Evolutionary conservation across 2,888 invertebrate genomes (phyloP), one percentile per base, ranked within the genome.

Genomic region (Tanypteryx hageni): DNA sequence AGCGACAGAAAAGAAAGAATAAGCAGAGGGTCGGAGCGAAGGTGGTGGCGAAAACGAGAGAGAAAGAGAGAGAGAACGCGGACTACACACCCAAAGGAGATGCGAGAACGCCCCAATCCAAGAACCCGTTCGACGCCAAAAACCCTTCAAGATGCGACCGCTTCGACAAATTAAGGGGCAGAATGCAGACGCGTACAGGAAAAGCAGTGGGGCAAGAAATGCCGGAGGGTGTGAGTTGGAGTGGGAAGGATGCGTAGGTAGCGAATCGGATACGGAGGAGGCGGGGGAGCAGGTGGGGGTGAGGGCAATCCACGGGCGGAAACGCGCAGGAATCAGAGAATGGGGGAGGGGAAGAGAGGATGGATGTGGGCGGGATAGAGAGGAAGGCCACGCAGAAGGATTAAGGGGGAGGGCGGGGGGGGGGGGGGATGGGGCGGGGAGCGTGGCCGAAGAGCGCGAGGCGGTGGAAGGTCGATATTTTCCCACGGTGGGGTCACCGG

Each of bases 401-500:
- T 76, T 76, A 76, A 27, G 11, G 18, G 68, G 10, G 22, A 3
- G 76, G 22, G 7, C 13, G 27, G 76, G 22, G 22, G 89, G 14
- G 11, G n/a, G 16, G n/a, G 8, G 57, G 59, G 18, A 5, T 9
- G 59, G 59, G 14, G 68, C 3, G 61, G 44, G 8, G 8, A 27
- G 44, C 22, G 82, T 27, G 3, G 27, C 3, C 11, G 31, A 44
- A 13, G 82, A 57, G n/a, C 8, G 18, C 13, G 83, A 18, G 56
- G 18, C 1, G 83, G 68, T 18, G 44, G 89, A 89, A 44, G 64
- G 89, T 89, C 89, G 89, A 89, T 89, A 89, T 89, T 89, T 89
- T 44, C 44, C 89, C 89, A 64, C 64, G 89, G 27, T 68, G 89
- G 89, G 89, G 89, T 89, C 89, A 89, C 89, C 64, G 89, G 64